Conservation (phyloP, 2,113 vertebrate genomes). For the Bothrops jararaca region DNA sequence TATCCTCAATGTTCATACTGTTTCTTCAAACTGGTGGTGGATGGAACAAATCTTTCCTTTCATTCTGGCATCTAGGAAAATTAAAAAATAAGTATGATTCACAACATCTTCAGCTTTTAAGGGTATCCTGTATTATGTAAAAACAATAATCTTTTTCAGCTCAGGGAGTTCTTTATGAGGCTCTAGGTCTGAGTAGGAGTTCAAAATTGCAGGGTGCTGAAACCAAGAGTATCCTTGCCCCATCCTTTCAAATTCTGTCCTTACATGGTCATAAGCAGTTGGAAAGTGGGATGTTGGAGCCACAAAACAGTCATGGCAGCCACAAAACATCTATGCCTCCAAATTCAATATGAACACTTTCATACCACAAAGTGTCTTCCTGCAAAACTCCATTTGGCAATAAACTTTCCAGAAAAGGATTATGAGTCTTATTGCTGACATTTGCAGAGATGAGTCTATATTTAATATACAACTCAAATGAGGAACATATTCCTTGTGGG, state of each 20-base stretch:
- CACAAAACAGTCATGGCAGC: background rate
- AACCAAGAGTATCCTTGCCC: background rate
- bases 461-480: slow-evolving; percentile 10
- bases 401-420: background rate
- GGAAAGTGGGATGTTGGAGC: background rate
- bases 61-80: background rate
- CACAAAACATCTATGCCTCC: background rate
- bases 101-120: background rate
- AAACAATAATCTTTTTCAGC: background rate
- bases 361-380: background rate
- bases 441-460: background rate
- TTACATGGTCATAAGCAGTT: background rate
- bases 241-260: no score
- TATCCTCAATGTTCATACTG: background rate
- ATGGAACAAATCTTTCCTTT: background rate
- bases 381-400: slow-evolving; percentile 1
- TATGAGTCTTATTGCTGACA: background rate
- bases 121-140: background rate
- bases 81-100: background rate
- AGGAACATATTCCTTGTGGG: background rate
- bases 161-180: background rate
- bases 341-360: background rate
- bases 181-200: background rate
- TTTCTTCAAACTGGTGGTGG: background rate
- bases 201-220: background rate